Conservation (phyloP, 2,888 invertebrate genomes). For the Glaucopsyche alexis region DNA sequence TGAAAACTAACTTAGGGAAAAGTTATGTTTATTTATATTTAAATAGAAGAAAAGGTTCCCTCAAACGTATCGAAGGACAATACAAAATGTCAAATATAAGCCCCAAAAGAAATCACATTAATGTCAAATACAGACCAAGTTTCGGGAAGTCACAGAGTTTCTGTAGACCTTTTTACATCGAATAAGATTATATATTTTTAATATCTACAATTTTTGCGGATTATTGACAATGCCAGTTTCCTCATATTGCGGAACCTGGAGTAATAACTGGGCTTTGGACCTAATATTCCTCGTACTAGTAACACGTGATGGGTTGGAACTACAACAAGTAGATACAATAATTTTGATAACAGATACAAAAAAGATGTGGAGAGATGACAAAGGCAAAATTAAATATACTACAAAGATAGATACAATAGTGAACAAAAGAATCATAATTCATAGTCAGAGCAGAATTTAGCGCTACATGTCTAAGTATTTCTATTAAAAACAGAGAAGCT, state of each 20-base stretch:
- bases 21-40: conserved; percentile 26
- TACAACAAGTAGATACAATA: no score
- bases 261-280: no score
- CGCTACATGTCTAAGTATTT: conserved; percentile 32
- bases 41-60: conserved; percentile 27
- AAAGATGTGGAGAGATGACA: not conserved
- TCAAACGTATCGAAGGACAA: conserved; percentile 30
- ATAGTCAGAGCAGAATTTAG: conserved; percentile 30
- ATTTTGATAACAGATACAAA: no score
- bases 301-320: not conserved
- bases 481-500: conserved; percentile 31
- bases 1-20: not conserved
- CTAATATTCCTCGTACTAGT: not conserved
- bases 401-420: not conserved
- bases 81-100: conserved; percentile 37
- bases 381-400: not conserved
- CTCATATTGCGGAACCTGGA: not conserved
- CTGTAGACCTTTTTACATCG: conserved; percentile 34
- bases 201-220: not conserved
- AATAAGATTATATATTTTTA: conserved; percentile 31
- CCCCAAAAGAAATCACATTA: conserved; percentile 39
- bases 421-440: conserved; percentile 29
- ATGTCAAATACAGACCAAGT: conserved; percentile 36
- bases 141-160: conserved; percentile 33
- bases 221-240: no score